Conservation (phyloP, 2,797 vertebrate genomes). For the Melanotaenia pygmaea region DNA sequence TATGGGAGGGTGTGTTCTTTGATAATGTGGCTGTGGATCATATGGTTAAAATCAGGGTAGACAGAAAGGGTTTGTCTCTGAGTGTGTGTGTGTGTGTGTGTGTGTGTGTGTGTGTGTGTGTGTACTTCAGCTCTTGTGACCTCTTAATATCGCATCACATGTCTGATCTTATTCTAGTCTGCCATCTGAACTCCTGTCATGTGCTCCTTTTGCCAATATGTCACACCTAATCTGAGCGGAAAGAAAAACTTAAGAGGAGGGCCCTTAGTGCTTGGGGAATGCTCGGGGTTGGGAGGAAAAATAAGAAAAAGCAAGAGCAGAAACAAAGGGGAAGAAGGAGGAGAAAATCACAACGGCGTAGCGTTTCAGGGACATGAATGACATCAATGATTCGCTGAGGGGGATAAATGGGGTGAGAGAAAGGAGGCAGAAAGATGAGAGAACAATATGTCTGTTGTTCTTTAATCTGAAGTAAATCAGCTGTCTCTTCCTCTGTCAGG, state of each 20-base stretch:
- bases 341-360: slow-evolving; percentile 74
- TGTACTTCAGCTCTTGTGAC: slow-evolving; percentile 78
- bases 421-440: slow-evolving; percentile 72
- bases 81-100: slow-evolving; percentile 31
- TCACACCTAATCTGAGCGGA: slow-evolving; percentile 82
- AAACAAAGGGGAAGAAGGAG: slow-evolving; percentile 69
- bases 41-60: slow-evolving; percentile 73
- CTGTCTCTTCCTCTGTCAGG: slow-evolving; percentile 73
- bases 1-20: slow-evolving; percentile 44
- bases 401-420: slow-evolving; percentile 71
- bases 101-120: slow-evolving; percentile 30
- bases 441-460: slow-evolving; percentile 80
- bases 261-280: slow-evolving; percentile 68
- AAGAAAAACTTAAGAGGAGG: slow-evolving; percentile 75
- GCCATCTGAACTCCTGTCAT: slow-evolving; percentile 83
- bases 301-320: slow-evolving; percentile 32
- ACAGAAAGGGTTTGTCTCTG: slow-evolving; percentile 46
- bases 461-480: slow-evolving; percentile 80
- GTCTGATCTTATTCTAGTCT: slow-evolving; percentile 85
- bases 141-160: slow-evolving; percentile 86
- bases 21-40: slow-evolving; percentile 66
- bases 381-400: slow-evolving; percentile 76
- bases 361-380: slow-evolving; percentile 77
- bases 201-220: slow-evolving; percentile 84
- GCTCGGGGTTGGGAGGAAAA: slow-evolving; percentile 57